Percentiles rank a stretch among this genome's conserved stretches.
These are phyloP conservation scores for Battus philenor DNA, from an alignment of 1,140 invertebrate genomes.

Conservation along the genomic window DNA sequence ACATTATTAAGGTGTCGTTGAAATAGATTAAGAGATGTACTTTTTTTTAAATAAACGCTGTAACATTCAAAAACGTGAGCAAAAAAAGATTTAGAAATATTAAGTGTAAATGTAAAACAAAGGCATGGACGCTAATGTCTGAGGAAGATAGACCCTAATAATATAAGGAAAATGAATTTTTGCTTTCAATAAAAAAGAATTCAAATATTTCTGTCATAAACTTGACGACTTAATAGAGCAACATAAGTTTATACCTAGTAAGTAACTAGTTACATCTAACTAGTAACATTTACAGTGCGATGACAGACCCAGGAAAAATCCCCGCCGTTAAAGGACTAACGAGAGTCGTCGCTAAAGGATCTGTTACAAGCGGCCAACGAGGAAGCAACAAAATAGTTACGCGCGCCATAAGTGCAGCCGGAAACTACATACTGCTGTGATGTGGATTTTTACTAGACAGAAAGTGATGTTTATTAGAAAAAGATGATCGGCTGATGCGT, in stretches of 20 bases:
- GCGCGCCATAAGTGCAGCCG: neutral
- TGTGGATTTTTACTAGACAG: conserved; percentile 44
- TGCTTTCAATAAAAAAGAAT: conserved; percentile 38
- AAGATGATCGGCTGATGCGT: conserved; percentile 25
- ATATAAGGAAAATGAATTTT: conserved; percentile 37
- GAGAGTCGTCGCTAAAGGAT: conserved; percentile 59
- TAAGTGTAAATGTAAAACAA: no score
- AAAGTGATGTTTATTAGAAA: conserved; percentile 34
- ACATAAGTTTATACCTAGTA: conserved; percentile 33
- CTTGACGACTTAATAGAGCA: conserved; percentile 26
- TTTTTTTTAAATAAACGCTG: no score
- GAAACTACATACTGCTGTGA: conserved; percentile 13
- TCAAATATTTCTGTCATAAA: conserved; percentile 49
- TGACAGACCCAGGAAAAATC: conserved; percentile 48
- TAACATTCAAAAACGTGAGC: no score
- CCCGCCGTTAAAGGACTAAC: conserved; percentile 49
- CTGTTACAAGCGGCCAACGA: conserved; percentile 53
- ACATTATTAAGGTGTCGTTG: no score
- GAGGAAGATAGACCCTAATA: no score
- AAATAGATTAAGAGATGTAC: no score
- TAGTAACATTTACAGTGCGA: conserved; percentile 59
- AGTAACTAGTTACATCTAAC: no score
- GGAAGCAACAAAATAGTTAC: conserved; percentile 13
- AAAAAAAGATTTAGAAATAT: no score
- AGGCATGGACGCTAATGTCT: no score